Evolutionary conservation across 2,113 vertebrate genomes (phyloP), one percentile per base, ranked within the genome.

Genomic region (Etheostoma cragini): DNA sequence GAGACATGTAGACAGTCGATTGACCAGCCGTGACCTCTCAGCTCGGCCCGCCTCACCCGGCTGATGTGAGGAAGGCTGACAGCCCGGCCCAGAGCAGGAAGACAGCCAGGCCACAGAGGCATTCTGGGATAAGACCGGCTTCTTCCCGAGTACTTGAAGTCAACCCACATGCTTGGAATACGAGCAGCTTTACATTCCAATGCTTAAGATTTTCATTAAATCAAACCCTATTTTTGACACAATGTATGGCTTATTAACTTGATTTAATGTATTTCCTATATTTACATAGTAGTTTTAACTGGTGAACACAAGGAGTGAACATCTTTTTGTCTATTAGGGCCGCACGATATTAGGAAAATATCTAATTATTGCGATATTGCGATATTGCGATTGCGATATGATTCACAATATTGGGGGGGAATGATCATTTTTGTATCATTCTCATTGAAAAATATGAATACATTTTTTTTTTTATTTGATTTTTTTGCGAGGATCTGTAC

Each of bases 51-150:
- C 72, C 72, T 63, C 78, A 71, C 58, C 71, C 63, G 0, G 54
- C 82, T 92, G 90, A 93, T 64, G 87, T 90, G 81, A 93, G 78
- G 60, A 6, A 3, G 76, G 78, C 83, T 89, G 92, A 93, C 93
- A 93, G 83, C 35, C 47, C 38, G 54, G 30, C 84, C 84, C 85
- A 70, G 81, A 58, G 78, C 82, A 61, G 79, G 56, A 77, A 77
- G 77, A 84, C 60, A 66, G 35, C 1, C 30, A 67, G 73, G 78
- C 67, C 78, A 78, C 76, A 61, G 68, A 66, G 85, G 70, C 80
- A 80, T 80, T 67, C 22, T 65, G 75, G 77, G 77, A 87, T 76
- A 81, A 72, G 67, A 65, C 68, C 5, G 8, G 61, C 35, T 38
- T 71, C 69, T 80, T 82, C 42, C 60, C 1, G 30, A 75, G 62